Evolutionary conservation across 2,113 vertebrate genomes (phyloP), one percentile per base, ranked within the genome.

Genomic region (Hipposideros armiger): DNA sequence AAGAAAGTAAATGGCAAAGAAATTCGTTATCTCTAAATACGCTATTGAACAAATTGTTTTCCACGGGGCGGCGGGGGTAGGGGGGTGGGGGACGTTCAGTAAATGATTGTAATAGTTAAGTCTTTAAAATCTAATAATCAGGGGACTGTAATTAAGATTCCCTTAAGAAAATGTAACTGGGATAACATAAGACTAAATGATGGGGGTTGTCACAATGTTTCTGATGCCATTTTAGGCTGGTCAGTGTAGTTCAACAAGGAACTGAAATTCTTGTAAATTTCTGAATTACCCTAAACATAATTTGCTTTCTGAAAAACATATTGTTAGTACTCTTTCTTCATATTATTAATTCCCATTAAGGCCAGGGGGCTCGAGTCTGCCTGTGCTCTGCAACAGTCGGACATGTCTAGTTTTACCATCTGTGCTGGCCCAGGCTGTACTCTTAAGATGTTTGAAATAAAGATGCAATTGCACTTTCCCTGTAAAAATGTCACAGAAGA

Each of bases 1-100:
- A n/a, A n/a, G n/a, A n/a, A n/a, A n/a, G n/a, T 81, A 90, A 96
- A 84, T 90, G 82, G 73, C 72, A 83, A 84, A 94, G 70, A 87
- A 91, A 96, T 87, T 96, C 7, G 0, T 87, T 90, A 50, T 78
- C 6, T 78, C 19, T 84, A 89, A 66, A 73, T 52, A 87, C 93
- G 28, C 66, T 56, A 42, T 36, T 58, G 60, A 80, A 67, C 47
- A 83, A 47, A 7, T 5, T 8, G 40, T 84, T 73, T 60, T 36
- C 9, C 30, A 13, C 1, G 15, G 81, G 60, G 45, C 9, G 47
- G 47, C 9, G 47, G 47, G 47, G 47, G 47, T 50, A 36, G 11
- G 47, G 47, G 47, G 10, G 47, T 11, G 24, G 24, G 26, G 47
- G 10, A 91, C 28, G 52, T 30, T 20, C 32, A n/a, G 36, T 36